Evolutionary conservation across 2,113 vertebrate species (phyloP).

Genomic region (Thryonomys swinderianus): DNA sequence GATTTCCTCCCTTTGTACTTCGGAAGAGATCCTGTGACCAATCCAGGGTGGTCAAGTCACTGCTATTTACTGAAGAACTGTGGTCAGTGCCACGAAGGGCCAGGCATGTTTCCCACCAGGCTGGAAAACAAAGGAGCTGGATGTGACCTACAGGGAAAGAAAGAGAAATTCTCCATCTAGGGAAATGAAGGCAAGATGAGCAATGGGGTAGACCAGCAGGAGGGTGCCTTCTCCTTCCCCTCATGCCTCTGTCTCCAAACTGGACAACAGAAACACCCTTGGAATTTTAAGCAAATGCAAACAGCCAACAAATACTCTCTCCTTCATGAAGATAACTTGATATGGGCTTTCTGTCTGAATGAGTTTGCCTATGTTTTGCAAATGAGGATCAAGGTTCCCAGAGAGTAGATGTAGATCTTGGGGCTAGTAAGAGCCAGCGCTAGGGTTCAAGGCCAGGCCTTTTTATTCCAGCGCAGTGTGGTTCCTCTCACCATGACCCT

Average conservation of each 20-base stretch:
- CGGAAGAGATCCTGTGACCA: neutral
- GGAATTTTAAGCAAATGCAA: neutral
- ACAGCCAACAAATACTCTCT: neutral
- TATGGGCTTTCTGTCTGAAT: neutral
- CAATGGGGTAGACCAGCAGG: neutral
- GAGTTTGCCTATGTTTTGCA: neutral
- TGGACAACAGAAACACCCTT: neutral
- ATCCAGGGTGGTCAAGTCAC: neutral
- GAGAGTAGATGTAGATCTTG: neutral
- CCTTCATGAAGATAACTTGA: neutral
- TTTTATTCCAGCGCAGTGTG: neutral
- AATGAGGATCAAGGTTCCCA: neutral
- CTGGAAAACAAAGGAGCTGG: neutral
- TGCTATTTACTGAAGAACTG: accelerated
- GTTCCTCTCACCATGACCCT: neutral
- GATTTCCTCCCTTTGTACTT: neutral
- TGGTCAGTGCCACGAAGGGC: neutral
- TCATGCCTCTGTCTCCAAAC: neutral
- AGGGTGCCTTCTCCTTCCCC: neutral
- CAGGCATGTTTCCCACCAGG: accelerated
- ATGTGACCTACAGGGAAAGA: accelerated
- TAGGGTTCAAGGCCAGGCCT: neutral
- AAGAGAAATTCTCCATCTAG: neutral
- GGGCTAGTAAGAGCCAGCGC: neutral
- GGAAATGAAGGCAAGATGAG: neutral